phyloP scores from a whole-genome alignment of 2,888 invertebrate genomes.

The Herminia tarsipennalis region DNA sequence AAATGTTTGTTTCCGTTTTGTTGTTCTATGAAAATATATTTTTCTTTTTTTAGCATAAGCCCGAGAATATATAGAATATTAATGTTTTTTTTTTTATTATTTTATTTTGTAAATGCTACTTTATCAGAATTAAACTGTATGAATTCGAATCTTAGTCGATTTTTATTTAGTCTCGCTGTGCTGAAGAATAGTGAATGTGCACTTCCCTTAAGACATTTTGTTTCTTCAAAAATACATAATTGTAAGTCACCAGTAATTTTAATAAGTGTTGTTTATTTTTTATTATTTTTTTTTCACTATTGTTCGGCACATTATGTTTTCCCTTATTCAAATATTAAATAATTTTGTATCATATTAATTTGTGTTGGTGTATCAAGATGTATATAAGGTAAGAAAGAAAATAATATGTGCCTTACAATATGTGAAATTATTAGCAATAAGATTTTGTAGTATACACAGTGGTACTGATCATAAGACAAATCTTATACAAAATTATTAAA shows the following conservation, averaged over 20 bases:
- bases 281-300: constrained; percentile 88
- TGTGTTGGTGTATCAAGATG: constrained; percentile 49
- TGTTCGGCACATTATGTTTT: constrained; percentile 90
- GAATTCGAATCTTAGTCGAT: constrained; percentile 59
- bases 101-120: constrained; percentile 57
- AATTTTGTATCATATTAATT: constrained; percentile 25
- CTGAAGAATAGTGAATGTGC: constrained; percentile 86
- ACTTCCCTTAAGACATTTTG: constrained; percentile 76
- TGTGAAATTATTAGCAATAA: constrained; percentile 36
- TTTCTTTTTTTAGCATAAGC: constrained; percentile 50
- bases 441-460: constrained; percentile 5
- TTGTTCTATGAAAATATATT: constrained; percentile 37
- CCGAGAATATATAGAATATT: constrained; percentile 42
- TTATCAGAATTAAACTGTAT: constrained; percentile 74
- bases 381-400: constrained; percentile 75
- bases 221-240: constrained; percentile 41
- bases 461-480: background rate
- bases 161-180: constrained; percentile 69
- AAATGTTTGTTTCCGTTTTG: constrained; percentile 41
- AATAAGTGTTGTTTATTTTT: constrained; percentile 50
- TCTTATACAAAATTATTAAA: too few relatives aligned
- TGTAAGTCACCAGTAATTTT: constrained; percentile 40
- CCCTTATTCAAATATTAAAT: constrained; percentile 25
- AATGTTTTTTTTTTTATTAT: constrained; percentile 41
- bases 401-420: constrained; percentile 83